Conservation (phyloP, 1,140 invertebrate species). For the Zaprionus capensis region DNA sequence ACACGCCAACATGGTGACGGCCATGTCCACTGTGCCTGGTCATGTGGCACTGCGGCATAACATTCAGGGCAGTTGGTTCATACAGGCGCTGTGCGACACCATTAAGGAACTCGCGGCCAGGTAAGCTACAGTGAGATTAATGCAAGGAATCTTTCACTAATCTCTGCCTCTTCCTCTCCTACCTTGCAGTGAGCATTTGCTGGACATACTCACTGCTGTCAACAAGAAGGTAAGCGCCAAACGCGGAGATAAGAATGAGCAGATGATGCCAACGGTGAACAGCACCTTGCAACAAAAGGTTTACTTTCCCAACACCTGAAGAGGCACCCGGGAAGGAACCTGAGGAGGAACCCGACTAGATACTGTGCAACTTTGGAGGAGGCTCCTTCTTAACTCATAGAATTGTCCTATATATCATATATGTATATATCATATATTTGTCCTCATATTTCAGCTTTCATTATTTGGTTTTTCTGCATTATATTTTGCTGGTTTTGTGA, state of each 20-base stretch:
- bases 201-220: constrained; percentile 69
- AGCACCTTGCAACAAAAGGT: constrained; percentile 54
- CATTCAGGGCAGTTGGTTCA: constrained; percentile 76
- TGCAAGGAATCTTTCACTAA: neutral
- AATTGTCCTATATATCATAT: too few species aligned
- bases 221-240: constrained; percentile 52
- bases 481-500: too few species aligned
- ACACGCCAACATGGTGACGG: constrained; percentile 63
- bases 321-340: too few species aligned
- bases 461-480: too few species aligned
- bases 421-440: too few species aligned
- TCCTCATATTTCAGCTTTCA: too few species aligned
- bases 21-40: constrained; percentile 75
- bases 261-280: constrained; percentile 54
- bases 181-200: constrained; percentile 56
- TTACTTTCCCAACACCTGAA: constrained; percentile 39
- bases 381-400: too few species aligned
- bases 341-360: too few species aligned
- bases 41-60: constrained; percentile 70
- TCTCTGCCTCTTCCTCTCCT: neutral
- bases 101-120: constrained; percentile 45
- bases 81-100: constrained; percentile 69
- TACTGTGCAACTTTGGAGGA: too few species aligned
- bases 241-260: constrained; percentile 61
- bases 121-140: constrained; percentile 27